Evolutionary conservation across 2,888 invertebrate species (phyloP), one percentile per base, ranked within the genome.

Genomic region (Epirrhoe tristata): DNA sequence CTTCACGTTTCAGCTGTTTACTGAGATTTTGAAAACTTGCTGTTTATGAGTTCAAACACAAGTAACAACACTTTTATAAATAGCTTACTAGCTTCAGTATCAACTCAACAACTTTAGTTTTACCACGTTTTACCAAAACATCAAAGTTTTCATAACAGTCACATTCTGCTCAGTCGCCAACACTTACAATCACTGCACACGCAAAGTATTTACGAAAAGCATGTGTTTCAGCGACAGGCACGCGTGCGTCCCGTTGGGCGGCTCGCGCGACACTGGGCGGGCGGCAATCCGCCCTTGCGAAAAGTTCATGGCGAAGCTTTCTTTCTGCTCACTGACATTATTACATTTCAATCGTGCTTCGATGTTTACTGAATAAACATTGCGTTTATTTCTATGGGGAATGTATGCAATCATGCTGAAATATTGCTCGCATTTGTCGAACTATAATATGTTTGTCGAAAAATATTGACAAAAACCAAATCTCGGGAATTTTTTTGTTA

Each of bases 251-350:
- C 73, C 76, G 77, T 73, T 75, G 87, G 89, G 88, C 89, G 88
- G 88, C 81, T 80, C 74, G 81, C 85, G 83, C 87, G 86, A 82
- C 85, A 93, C 93, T 93, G 89, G 91, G 90, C 89, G 91, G 89
- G 85, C 88, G 88, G 80, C 79, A 43, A 43, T 43, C 84, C 85
- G 86, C 86, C 86, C 86, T 91, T 89, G 87, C 86, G 80, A 81
- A 84, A 89, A 92, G 91, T 92, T 92, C 93, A 92, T 83, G 89
- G 91, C 80, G 83, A 89, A 84, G 77, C 82, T 87, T 87, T 84
- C 84, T 84, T 85, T 85, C 80, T 82, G 77, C 80, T 81, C 80
- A 78, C 78, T 82, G 83, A 82, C 86, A 81, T 84, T 86, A 85
- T 84, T 84, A 84, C 81, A 81, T 83, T 85, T 85, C 83, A 83